Base-by-base conservation (phyloP, 2,113 vertebrate genomes). In the Seriola quinqueradiata region DNA sequence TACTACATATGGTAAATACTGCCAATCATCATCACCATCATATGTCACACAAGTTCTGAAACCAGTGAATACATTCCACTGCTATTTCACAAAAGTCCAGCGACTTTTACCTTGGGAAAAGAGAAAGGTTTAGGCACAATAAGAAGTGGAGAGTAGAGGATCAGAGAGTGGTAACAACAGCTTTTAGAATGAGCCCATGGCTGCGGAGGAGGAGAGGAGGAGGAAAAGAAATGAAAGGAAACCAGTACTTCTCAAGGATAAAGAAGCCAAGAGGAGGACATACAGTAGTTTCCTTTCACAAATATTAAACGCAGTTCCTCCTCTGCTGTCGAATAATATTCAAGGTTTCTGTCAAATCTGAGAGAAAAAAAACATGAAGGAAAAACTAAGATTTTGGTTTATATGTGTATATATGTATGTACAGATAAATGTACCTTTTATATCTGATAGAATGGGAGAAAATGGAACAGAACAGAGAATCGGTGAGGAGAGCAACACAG, bases 151-250 rank as follows among this genome's bases (percentile, higher is more conserved):
- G 63, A 75, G 36, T 6, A 75, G 59, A 89, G 69, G 66, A 78
- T 67, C 69, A 78, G 70, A 86, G 63, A 60, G 54, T 76, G 81
- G 71, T 65, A 76, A 71, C 50, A 79, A 52, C 48, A 78, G 78
- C 65, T 84, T 83, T 88, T 57, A 64, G 38, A 87, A 79, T 52
- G 59, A 81, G 77, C 63, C 55, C 40, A 58, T 66, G 64, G 68
- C 73, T 83, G 73, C 4, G 7, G 58, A 78, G 76, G 58, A 79
- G 60, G 67, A 66, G 12, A 60, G 48, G 58, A 63, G 60, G 42
- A 11, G 32, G 64, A 42, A 42, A 69, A 71, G 72, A 72, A 73
- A 58, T 72, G 2, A 86, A 90, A 77, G 60, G 11, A 81, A 84
- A 67, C 36, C 48, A 79, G 28, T 71, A 28, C 11, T 65, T 44